Base-by-base conservation (phyloP, 92 coral and sea anemone genomes). In the Diadumene lineata region DNA sequence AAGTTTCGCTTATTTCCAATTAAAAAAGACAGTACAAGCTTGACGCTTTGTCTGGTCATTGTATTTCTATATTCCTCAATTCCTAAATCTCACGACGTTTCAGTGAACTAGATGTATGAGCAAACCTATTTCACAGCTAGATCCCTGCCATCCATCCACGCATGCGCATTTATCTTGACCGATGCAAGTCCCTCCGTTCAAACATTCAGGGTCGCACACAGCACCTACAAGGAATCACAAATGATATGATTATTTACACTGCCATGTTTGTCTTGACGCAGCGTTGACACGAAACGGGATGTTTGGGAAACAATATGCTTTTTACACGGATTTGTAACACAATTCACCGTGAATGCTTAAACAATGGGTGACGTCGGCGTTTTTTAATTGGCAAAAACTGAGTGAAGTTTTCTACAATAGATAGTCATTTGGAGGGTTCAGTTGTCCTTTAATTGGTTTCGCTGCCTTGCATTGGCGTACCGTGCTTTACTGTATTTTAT, bases 121-220 rank as follows among this genome's bases (percentile, higher is more conserved):
- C 7, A 15, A 23, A 84, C 85, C 89, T 29, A 79, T 74, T 43
- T 85, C 85, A 56, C 89, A 85, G 64, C 77, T 85, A 6, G 69
- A 9, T 23, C 89, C 89, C 29, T 51, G 74, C 89, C 89, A 85
- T 33, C 89, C 89, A 27, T 56, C 50, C 26, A 23, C 56, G 73
- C 89, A 85, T 60, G 81, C 75, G 74, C 89, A 85, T 69, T 79
- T 56, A 68, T 85, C 89, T 31, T 68, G 77, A 15, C 56, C 81
- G 15, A 56, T 43, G 38, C 89, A 85, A 17, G 73, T 63, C 7
- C 85, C 89, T 1, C 89, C 89, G 65, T 85, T 85, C 53, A 85
- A 51, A 74, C 89, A 85, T 32, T 73, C 89, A 28, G 89, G 89
- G 56, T 85, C 89, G 57, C 89, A 85, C 11, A 56, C 18, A 2